phyloP scores from a whole-genome alignment of 2,888 invertebrate genomes.

The Eilema griseolum region DNA sequence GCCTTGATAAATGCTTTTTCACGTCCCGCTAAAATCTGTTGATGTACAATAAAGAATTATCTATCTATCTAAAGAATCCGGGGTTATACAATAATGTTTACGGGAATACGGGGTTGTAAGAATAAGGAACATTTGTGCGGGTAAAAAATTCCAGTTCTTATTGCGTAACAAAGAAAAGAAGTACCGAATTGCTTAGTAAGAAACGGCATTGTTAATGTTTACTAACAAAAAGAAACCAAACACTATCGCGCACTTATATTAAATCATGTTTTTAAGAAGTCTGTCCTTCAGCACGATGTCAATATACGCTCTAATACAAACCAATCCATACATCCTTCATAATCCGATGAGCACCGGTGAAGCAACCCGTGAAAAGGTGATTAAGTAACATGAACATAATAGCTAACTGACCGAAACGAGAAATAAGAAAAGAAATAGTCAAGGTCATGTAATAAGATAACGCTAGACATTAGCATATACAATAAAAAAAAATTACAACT shows the following conservation, averaged over 20 bases:
- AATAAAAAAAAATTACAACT: not conserved
- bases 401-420: constrained; percentile 26
- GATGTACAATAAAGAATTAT: too few relatives aligned
- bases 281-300: not conserved
- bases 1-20: too few relatives aligned
- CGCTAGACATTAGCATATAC: not conserved
- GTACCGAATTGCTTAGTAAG: not conserved
- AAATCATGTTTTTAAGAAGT: not conserved
- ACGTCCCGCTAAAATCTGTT: too few relatives aligned
- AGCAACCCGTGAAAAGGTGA: constrained; percentile 11
- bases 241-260: not conserved
- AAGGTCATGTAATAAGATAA: constrained; percentile 21
- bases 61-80: too few relatives aligned
- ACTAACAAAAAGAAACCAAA: too few relatives aligned
- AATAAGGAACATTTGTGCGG: not conserved
- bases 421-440: constrained; percentile 21
- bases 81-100: too few relatives aligned
- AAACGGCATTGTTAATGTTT: too few relatives aligned
- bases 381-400: constrained; percentile 26
- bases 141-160: not conserved
- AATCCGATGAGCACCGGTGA: constrained; percentile 2
- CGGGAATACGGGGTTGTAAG: not conserved
- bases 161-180: not conserved
- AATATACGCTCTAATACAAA: not conserved
- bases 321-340: not conserved